Evolutionary conservation across 2,113 vertebrate species (phyloP), one percentile per base, ranked within the genome.

Genomic region (Apteryx owenii): DNA sequence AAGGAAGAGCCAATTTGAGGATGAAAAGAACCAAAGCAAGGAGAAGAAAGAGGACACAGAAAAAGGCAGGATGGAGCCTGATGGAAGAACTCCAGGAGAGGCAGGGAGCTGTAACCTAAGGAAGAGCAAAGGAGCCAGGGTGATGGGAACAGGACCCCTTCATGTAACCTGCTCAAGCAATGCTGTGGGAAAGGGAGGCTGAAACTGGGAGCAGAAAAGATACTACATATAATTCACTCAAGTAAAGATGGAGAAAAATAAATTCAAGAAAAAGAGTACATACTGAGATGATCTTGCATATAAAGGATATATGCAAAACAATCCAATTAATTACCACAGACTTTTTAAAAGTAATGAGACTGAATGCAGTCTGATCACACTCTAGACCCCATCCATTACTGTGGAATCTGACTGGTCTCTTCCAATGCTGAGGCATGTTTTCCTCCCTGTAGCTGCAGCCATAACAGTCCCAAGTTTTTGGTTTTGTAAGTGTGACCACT

Each of bases 1-100:
- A 91, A 95, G 33, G 19, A 88, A 85, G 54, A 73, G 44, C 82
- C 28, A 46, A 19, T 73, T 5, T 70, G 26, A 33, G 62, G 16
- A 76, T 83, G 75, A 91, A 96, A 97, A 93, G 85, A 68, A 91
- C 31, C 31, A 46, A 93, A 88, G 33, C 7, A 29, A 89, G 42
- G 50, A 77, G 38, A 3, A 23, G 51, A 77, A 78, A 42, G 13
- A 60, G 42, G 50, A 28, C 42, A 71, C 25, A 16, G 48, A 79
- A 91, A 90, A 90, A 96, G 26, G 48, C 87, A 90, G 44, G 20
- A 73, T n/a, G 2, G 0, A 76, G 9, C 28, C n/a, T 88, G 25
- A 73, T 53, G 87, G 31, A 85, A 94, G 79, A 91, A 48, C 2
- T 79, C 48, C 28, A 66, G 48, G 28, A 56, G 50, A 89, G 25